Conservation (phyloP, 2,888 invertebrate genomes). For the Ochropleura plecta region DNA sequence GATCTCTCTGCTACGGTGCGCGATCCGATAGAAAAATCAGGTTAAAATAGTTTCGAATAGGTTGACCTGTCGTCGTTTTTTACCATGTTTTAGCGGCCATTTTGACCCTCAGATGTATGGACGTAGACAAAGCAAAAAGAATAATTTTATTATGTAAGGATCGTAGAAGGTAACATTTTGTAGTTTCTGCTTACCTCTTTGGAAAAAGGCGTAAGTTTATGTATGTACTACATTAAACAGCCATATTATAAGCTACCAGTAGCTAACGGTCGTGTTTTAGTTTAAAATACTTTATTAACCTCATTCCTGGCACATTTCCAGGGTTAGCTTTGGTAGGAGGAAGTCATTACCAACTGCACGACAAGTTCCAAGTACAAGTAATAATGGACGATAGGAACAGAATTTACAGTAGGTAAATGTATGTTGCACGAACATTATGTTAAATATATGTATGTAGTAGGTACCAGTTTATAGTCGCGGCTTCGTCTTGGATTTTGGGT, state of each 20-base stretch:
- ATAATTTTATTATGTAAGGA: background rate
- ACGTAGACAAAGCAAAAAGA: background rate
- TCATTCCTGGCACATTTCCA: constrained; percentile 46
- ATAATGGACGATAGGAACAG: constrained; percentile 25
- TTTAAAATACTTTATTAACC: constrained; percentile 30
- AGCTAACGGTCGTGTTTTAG: constrained; percentile 3
- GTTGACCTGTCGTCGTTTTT: no score
- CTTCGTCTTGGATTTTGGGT: no score
- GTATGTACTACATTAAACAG: background rate
- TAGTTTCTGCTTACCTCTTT: background rate
- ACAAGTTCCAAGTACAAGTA: constrained; percentile 32
- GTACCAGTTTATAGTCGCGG: no score
- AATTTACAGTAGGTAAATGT: constrained; percentile 7
- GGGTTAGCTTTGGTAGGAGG: constrained; percentile 25
- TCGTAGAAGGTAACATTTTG: background rate
- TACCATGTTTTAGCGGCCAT: no score
- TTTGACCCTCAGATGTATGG: no score
- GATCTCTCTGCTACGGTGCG: no score
- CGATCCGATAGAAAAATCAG: no score
- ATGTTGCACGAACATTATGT: background rate
- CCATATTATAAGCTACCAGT: background rate
- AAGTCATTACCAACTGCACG: constrained; percentile 55
- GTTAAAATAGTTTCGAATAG: no score
- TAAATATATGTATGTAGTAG: background rate
- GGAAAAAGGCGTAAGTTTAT: background rate